A percentile compares a stretch with the other conserved stretches of the same genome.
phyloP scores from a whole-genome alignment of 2,888 invertebrate genomes.

The Antheraea yamamai region DNA sequence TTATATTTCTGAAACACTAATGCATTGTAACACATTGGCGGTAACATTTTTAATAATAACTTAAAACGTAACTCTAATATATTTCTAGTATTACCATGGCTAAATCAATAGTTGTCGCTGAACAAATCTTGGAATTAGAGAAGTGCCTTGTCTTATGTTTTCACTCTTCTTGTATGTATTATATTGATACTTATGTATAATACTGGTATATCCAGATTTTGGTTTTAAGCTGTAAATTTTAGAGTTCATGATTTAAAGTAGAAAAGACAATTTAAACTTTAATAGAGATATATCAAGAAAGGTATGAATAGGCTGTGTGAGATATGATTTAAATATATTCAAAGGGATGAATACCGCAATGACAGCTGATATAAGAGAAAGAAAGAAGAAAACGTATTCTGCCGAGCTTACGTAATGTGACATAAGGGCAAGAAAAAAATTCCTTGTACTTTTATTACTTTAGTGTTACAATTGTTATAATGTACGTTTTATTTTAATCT shows the following conservation, averaged over 20 bases:
- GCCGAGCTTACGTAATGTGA: no score
- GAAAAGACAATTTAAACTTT: background rate
- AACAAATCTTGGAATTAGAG: background rate
- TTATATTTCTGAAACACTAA: conserved; percentile 13
- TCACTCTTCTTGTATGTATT: background rate
- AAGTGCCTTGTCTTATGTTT: background rate
- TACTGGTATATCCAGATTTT: background rate
- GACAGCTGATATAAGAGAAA: no score
- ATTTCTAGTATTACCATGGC: background rate
- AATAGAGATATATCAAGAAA: no score
- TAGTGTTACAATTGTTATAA: no score
- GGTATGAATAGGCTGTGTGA: no score
- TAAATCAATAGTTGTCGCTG: background rate
- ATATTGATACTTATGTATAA: background rate
- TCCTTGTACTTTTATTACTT: no score
- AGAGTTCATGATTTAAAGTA: background rate
- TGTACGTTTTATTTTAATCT: no score
- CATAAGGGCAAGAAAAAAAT: no score
- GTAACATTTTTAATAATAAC: background rate
- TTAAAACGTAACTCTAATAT: background rate
- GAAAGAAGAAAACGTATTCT: no score
- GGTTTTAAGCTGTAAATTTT: background rate
- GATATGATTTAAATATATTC: no score
- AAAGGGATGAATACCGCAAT: no score
- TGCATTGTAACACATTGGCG: background rate